Percentiles rank a stretch among this genome's conserved stretches.
Evolutionary conservation across 2,888 invertebrate genomes (phyloP).

Genomic region (Hydropsyche betteni): DNA sequence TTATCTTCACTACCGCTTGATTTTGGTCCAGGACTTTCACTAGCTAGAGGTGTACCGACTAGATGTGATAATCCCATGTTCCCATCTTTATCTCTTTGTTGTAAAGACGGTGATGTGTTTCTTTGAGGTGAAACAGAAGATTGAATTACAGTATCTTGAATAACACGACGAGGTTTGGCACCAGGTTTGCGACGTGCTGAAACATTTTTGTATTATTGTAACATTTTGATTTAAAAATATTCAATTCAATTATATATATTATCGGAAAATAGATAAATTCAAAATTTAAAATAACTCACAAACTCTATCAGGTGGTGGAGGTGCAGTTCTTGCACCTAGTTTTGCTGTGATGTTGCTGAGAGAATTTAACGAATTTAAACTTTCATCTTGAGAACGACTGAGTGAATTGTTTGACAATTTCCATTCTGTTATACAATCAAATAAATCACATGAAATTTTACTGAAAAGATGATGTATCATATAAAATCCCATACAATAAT

Average conservation of each 20-base stretch:
- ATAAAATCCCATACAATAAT: constrained; percentile 54
- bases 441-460: constrained; percentile 6
- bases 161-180: constrained; percentile 71
- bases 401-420: constrained; percentile 56
- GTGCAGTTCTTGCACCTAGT: constrained; percentile 58
- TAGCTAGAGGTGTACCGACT: constrained; percentile 37
- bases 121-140: constrained; percentile 61
- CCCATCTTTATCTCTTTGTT: constrained; percentile 56
- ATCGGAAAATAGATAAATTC: not conserved
- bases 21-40: constrained; percentile 53
- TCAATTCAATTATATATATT: not conserved
- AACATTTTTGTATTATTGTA: no score
- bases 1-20: constrained; percentile 71
- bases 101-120: constrained; percentile 61
- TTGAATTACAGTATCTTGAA: constrained; percentile 61
- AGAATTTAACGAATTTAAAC: constrained; percentile 67
- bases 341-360: constrained; percentile 67
- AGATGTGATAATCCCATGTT: constrained; percentile 36
- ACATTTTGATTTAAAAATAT: constrained; percentile 20
- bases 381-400: constrained; percentile 51
- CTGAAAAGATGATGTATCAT: constrained; percentile 53
- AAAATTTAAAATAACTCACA: constrained; percentile 58
- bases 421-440: constrained; percentile 56
- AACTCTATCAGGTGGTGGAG: constrained; percentile 60
- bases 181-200: constrained; percentile 79